phyloP scores from a whole-genome alignment of 2,113 vertebrate species.

The Corythaixoides concolor region DNA sequence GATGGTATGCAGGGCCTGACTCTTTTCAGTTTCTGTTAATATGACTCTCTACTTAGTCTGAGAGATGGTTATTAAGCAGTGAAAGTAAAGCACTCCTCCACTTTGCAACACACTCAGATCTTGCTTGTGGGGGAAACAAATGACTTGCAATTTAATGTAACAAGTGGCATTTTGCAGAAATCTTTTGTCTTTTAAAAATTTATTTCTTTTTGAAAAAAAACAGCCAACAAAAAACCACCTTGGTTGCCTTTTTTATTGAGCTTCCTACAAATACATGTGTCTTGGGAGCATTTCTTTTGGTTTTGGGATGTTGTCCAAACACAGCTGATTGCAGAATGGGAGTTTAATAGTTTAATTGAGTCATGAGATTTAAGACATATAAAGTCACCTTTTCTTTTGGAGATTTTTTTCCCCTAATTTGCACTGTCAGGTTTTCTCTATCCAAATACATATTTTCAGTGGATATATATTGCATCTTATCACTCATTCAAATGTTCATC shows the following conservation, averaged over 20 bases:
- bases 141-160: not conserved
- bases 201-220: not conserved
- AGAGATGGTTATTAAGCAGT: slow-evolving; percentile 9
- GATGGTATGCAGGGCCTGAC: not conserved
- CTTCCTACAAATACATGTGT: not conserved
- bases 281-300: not conserved
- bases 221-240: not conserved
- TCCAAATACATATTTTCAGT: not conserved
- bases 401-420: not conserved
- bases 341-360: slow-evolving; percentile 17
- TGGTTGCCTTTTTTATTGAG: not conserved
- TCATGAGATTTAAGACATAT: not conserved
- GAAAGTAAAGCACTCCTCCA: slow-evolving; percentile 23
- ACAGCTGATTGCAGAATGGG: not conserved
- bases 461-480: not conserved
- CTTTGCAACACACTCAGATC: not conserved
- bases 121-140: not conserved
- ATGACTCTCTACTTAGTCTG: not conserved
- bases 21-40: not conserved
- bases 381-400: not conserved
- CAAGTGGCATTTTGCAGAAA: not conserved
- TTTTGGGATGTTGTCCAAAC: not conserved
- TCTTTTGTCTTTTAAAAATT: not conserved
- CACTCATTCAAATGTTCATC: not conserved
- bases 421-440: not conserved